phyloP scores from a whole-genome alignment of 92 coral and sea anemone genomes.

The Nematostella vectensis region DNA sequence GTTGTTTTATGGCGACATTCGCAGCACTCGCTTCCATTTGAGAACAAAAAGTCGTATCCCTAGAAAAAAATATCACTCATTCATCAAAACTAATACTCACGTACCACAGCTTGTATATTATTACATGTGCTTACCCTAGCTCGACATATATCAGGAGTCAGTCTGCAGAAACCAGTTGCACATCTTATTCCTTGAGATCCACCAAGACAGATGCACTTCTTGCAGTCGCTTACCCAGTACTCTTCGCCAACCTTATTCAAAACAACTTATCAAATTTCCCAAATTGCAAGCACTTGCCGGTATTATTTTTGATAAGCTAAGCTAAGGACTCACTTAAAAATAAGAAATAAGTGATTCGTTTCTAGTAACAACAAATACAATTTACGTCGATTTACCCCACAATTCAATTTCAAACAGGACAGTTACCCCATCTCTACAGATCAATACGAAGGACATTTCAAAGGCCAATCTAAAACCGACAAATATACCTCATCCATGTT shows the following conservation, averaged over 20 bases:
- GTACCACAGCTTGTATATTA: no score
- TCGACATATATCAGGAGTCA: conserved; percentile 32
- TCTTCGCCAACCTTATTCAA: conserved; percentile 30
- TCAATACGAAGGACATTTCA: no score
- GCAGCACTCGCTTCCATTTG: conserved; percentile 35
- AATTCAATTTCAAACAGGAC: no score
- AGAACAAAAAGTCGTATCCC: conserved; percentile 38
- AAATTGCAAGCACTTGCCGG: background rate
- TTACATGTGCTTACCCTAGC: conserved; percentile 15
- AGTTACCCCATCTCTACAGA: no score
- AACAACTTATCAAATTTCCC: no score
- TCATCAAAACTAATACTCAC: no score
- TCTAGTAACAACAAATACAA: no score
- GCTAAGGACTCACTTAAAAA: no score
- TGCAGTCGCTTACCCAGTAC: conserved; percentile 33
- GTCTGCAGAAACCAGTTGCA: conserved; percentile 29
- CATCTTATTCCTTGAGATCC: conserved; percentile 25
- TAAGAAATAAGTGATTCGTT: no score
- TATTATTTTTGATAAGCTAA: background rate
- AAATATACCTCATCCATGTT: no score
- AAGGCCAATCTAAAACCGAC: no score
- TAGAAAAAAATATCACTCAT: background rate
- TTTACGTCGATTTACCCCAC: no score
- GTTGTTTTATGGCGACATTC: conserved; percentile 34
- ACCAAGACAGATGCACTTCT: conserved; percentile 42